Percentiles rank a stretch among this genome's conserved stretches.
phyloP scores from a whole-genome alignment of 92 coral and sea anemone genomes.

The Epizoanthus fatuus region DNA sequence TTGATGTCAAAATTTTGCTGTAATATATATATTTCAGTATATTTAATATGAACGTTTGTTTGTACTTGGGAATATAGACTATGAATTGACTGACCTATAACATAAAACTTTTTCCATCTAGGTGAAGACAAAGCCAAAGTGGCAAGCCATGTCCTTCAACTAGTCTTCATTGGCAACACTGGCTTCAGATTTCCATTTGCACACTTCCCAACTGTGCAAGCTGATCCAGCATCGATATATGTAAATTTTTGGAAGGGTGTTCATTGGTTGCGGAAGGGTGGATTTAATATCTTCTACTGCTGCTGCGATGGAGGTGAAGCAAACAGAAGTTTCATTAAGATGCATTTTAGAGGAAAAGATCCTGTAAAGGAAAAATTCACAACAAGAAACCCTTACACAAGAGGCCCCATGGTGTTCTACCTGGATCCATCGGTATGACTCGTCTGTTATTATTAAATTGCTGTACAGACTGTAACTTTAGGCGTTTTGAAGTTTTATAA shows the following conservation, averaged over 20 bases:
- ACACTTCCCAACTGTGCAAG: constrained; percentile 63
- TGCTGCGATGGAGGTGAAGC: constrained; percentile 71
- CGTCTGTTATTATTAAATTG: neutral
- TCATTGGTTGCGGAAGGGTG: constrained; percentile 39
- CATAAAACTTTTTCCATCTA: neutral
- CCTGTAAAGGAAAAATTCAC: constrained; percentile 55
- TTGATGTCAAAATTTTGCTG: too few species aligned
- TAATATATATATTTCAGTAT: too few species aligned
- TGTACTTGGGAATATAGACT: too few species aligned
- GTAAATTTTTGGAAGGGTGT: constrained; percentile 59
- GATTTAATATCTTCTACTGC: constrained; percentile 44
- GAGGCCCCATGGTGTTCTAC: constrained; percentile 47
- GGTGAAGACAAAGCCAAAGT: constrained; percentile 23
- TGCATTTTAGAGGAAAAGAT: constrained; percentile 65
- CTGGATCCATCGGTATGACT: constrained; percentile 51
- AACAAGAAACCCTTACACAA: constrained; percentile 55
- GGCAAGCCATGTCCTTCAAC: constrained; percentile 68
- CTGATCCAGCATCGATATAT: constrained; percentile 61
- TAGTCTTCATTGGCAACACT: constrained; percentile 61
- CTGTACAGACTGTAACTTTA: neutral
- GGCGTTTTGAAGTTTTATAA: too few species aligned
- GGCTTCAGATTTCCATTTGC: constrained; percentile 73
- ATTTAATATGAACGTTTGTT: too few species aligned
- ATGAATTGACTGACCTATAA: too few species aligned
- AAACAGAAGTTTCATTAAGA: constrained; percentile 58